A percentile compares a stretch with the other conserved stretches of the same genome.
These are phyloP conservation scores for Ptychochromis oligacanthus DNA, from an alignment of 2,113 vertebrate species.

Conservation along the genomic window DNA sequence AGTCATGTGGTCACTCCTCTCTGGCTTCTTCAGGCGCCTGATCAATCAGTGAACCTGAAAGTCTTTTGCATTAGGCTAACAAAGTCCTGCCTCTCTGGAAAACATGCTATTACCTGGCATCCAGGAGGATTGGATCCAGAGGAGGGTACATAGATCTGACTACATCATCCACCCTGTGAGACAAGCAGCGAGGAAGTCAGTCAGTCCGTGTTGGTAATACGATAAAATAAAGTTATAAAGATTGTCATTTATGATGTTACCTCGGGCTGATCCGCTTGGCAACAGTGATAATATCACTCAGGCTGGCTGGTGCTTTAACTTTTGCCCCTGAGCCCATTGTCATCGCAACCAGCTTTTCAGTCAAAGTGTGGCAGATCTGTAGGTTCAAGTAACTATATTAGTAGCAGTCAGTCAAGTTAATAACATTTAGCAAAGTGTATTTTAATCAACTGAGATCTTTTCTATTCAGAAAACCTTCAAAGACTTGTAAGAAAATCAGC, in stretches of 20 bases:
- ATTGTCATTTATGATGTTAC: slow-evolving; percentile 64
- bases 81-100: background rate
- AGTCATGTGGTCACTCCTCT: background rate
- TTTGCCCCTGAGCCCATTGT: slow-evolving; percentile 95
- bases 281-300: slow-evolving; percentile 93
- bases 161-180: slow-evolving; percentile 90
- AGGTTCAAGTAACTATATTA: background rate
- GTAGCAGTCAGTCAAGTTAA: background rate
- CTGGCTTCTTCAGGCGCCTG: background rate
- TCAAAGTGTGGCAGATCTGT: slow-evolving; percentile 96
- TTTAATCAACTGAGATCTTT: background rate
- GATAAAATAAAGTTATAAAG: background rate
- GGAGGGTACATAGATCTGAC: slow-evolving; percentile 96
- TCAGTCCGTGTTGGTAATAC: background rate
- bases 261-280: slow-evolving; percentile 97
- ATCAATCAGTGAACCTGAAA: background rate
- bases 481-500: background rate
- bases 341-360: slow-evolving; percentile 95
- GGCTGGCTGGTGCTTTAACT: slow-evolving; percentile 91
- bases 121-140: slow-evolving; percentile 93
- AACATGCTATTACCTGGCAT: slow-evolving; percentile 85
- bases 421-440: background rate
- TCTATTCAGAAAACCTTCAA: background rate
- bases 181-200: background rate
- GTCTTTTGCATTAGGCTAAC: background rate